A percentile compares a stretch with the other conserved stretches of the same genome.
These are phyloP conservation scores for Cetonia aurata DNA, from an alignment of 2,888 invertebrate species.

Conservation along the genomic window DNA sequence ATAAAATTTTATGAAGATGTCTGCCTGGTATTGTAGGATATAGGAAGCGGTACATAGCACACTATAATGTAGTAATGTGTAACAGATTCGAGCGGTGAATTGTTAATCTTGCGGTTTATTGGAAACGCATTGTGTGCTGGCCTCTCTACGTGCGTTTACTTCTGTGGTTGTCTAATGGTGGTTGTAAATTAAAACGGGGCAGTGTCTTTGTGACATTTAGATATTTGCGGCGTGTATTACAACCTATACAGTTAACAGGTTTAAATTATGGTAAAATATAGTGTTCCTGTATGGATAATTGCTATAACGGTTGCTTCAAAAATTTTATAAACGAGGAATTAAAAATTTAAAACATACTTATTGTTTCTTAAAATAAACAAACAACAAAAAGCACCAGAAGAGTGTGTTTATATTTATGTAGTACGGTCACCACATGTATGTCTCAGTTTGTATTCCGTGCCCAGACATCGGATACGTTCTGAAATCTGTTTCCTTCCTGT, in stretches of 20 bases:
- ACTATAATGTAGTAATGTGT: not conserved
- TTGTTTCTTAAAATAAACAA: too few relatives aligned
- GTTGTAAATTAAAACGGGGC: constrained; percentile 20
- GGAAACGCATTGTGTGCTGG: constrained; percentile 13
- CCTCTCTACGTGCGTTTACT: not conserved
- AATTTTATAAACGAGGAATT: too few relatives aligned
- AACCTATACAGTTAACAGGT: too few relatives aligned
- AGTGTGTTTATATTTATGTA: too few relatives aligned
- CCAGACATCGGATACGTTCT: constrained; percentile 38
- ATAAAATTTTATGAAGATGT: constrained; percentile 1
- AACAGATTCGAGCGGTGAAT: not conserved
- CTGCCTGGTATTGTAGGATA: not conserved
- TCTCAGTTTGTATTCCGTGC: not conserved
- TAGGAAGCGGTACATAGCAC: not conserved
- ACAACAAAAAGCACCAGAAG: too few relatives aligned
- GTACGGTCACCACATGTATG: too few relatives aligned
- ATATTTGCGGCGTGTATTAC: too few relatives aligned
- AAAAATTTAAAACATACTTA: too few relatives aligned
- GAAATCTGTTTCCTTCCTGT: constrained; percentile 47
- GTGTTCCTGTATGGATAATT: too few relatives aligned
- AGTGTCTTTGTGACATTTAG: not conserved
- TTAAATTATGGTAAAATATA: too few relatives aligned
- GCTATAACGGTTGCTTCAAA: too few relatives aligned
- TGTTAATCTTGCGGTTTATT: constrained; percentile 29
- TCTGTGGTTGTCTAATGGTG: constrained; percentile 1